Evolutionary conservation across 2,888 invertebrate species (phyloP).

Genomic region (Nezara viridula): DNA sequence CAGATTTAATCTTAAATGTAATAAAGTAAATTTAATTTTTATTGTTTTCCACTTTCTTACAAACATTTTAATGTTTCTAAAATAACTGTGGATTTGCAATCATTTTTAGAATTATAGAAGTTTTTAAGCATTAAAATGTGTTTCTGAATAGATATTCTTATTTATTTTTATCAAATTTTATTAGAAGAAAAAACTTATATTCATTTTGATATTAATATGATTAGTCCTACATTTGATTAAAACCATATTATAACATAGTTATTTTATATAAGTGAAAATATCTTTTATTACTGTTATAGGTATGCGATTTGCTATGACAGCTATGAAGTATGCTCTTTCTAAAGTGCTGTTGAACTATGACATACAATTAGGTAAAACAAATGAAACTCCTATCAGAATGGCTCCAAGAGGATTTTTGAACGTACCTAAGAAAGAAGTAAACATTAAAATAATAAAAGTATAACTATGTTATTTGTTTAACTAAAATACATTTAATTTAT

Average conservation of each 20-base stretch:
- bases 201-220: no score
- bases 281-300: constrained; percentile 36
- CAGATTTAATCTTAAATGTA: no score
- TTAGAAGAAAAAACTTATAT: no score
- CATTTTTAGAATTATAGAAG: no score
- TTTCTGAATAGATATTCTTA: neutral
- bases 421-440: constrained; percentile 38
- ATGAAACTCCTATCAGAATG: constrained; percentile 47
- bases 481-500: neutral
- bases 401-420: constrained; percentile 47
- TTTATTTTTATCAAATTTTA: neutral
- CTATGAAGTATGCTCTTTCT: constrained; percentile 51
- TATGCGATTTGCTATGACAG: constrained; percentile 46
- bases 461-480: neutral
- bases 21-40: no score
- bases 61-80: neutral
- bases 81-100: neutral
- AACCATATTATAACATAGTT: no score
- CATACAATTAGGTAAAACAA: constrained; percentile 38
- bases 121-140: neutral
- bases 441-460: constrained; percentile 41
- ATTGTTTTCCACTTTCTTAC: neutral
- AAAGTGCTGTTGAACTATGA: constrained; percentile 49
- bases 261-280: neutral
- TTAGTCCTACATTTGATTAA: no score